Conservation (phyloP, 2,888 invertebrate species). For the Leptarthrus brevirostris region DNA sequence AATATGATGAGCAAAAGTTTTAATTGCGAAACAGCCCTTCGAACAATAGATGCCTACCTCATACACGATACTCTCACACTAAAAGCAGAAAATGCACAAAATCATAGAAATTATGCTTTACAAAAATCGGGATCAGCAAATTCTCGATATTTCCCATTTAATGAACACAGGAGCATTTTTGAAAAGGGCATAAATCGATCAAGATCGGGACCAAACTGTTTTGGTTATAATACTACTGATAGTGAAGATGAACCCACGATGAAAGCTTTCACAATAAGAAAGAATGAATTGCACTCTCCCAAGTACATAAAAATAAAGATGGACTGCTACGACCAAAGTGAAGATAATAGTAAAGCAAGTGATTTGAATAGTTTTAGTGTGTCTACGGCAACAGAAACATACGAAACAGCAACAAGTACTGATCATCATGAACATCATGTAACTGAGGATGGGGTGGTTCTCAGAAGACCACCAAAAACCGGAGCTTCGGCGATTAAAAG, state of each 20-base stretch:
- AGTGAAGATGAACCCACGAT: slow-evolving; percentile 63
- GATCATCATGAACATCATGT: slow-evolving; percentile 55
- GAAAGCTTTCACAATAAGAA: slow-evolving; percentile 63
- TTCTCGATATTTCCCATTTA: slow-evolving; percentile 55
- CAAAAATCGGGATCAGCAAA: slow-evolving; percentile 66
- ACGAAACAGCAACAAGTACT: slow-evolving; percentile 6
- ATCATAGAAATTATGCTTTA: slow-evolving; percentile 58
- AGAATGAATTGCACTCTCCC: slow-evolving; percentile 59
- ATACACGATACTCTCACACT: slow-evolving; percentile 64
- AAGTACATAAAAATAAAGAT: slow-evolving; percentile 65
- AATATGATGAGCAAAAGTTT: slow-evolving; percentile 67
- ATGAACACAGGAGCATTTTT: slow-evolving; percentile 60
- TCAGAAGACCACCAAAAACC: slow-evolving; percentile 68
- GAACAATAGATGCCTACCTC: slow-evolving; percentile 63
- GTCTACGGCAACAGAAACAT: not conserved
- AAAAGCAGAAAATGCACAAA: slow-evolving; percentile 46
- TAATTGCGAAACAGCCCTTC: slow-evolving; percentile 65
- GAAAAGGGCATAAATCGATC: slow-evolving; percentile 66
- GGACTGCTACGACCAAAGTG: slow-evolving; percentile 66
- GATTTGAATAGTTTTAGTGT: slow-evolving; percentile 55
- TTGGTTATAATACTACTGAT: slow-evolving; percentile 64
- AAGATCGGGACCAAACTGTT: slow-evolving; percentile 67
- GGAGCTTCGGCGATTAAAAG: slow-evolving; percentile 78
- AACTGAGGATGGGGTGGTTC: slow-evolving; percentile 69
- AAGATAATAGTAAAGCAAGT: slow-evolving; percentile 59